These are phyloP conservation scores for Eupithecia pulchellata DNA, from an alignment of 2,888 invertebrate species.

Conservation along the genomic window DNA sequence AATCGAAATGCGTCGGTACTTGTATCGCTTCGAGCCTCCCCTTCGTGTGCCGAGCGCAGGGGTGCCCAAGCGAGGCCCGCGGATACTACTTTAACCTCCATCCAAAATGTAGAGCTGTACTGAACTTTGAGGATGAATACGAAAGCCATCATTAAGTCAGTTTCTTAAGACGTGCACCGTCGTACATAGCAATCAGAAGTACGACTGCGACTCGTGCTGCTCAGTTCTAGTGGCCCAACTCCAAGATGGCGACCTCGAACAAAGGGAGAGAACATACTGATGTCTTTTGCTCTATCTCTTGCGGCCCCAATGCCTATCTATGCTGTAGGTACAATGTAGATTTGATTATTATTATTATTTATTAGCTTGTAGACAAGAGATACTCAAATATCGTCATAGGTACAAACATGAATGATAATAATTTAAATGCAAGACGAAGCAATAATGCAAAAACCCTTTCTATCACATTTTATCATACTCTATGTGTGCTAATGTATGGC, in stretches of 20 bases:
- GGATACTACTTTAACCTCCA: background rate
- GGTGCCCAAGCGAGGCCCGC: background rate
- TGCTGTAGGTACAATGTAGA: no score
- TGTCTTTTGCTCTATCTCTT: background rate
- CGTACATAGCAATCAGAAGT: background rate
- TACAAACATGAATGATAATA: background rate
- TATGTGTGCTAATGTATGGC: background rate
- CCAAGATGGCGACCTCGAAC: background rate
- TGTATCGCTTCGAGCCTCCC: slow-evolving; percentile 28
- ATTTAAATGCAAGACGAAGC: background rate
- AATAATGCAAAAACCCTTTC: background rate
- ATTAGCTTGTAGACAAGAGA: background rate
- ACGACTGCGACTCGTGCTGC: background rate
- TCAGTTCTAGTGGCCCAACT: background rate
- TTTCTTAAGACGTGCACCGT: background rate
- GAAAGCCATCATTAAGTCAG: background rate
- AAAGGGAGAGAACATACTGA: background rate
- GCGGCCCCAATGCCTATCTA: background rate
- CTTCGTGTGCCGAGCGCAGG: slow-evolving; percentile 21
- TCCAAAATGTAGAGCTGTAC: background rate
- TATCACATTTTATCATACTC: slow-evolving; percentile 2
- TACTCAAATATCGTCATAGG: background rate
- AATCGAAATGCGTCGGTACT: slow-evolving; percentile 37
- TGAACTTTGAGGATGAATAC: background rate
- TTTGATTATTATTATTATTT: no score